Base-by-base conservation (phyloP, 2,797 vertebrate species). In the Echeneis naucrates region DNA sequence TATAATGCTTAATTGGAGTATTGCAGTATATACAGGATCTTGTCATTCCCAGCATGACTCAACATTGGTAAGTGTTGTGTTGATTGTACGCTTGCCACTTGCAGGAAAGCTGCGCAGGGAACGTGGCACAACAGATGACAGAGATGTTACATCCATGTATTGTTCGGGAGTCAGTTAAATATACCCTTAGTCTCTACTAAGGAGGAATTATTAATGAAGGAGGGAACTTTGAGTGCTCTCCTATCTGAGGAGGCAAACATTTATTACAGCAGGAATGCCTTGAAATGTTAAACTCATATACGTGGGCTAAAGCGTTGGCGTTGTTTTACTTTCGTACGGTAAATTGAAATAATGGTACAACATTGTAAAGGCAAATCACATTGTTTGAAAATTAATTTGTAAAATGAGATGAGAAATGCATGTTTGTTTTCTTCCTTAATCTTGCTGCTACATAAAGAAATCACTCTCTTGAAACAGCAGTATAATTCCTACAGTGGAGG, bases 31-130 rank as follows among this genome's bases (percentile, higher is more conserved):
- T 97, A 97, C 96, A 99, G 79, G 82, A 94, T 91, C 92, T 92
- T 87, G 96, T 97, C 96, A 97, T 97, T 96, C 94, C 96, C 96
- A 95, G 98, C 97, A 98, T 97, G 96, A 98, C 96, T 95, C 86
- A 84, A 95, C 90, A 89, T 94, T 94, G 86, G 80, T 91, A 84
- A 86, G 81, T 86, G 82, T 90, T 89, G 89, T 75, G 85, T 93
- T 94, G 93, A 96, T 94, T 96, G 94, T 95, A 96, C 94, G 95
- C 55, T 87, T 88, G 89, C 76, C 90, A 87, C 78, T 85, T 5
- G 58, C 78, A 81, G 79, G 82, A 75, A 76, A 74, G 57, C 84
- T 85, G 82, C 78, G 87, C 76, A 68, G 79, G 78, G 68, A 80
- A 81, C 74, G 79, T 9, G 44, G 79, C 60, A 58, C 35, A 59